Conservation (phyloP, 2,113 vertebrate genomes). For the Orthochromis indermauri region DNA sequence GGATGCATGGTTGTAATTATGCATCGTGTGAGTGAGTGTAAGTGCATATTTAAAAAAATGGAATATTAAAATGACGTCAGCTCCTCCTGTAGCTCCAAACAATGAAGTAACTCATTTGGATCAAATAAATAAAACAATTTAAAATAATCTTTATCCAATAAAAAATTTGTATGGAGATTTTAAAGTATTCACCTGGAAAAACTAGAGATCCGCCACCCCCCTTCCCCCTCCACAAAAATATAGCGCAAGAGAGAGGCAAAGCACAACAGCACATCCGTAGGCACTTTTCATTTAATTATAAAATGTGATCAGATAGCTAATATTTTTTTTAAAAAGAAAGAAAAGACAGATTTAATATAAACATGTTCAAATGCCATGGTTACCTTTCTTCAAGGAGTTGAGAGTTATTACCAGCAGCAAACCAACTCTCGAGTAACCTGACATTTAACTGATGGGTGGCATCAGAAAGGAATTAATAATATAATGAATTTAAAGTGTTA, state of each 20-base stretch:
- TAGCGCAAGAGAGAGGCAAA: accelerated
- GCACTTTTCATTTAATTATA: not conserved
- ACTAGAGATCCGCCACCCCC: not conserved
- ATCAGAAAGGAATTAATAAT: not conserved
- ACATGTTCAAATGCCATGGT: not conserved
- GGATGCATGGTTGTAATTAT: not conserved
- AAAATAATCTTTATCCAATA: not conserved
- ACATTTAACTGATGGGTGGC: not conserved
- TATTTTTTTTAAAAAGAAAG: not conserved
- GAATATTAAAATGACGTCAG: not conserved
- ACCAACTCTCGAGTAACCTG: not conserved
- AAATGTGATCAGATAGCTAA: not conserved
- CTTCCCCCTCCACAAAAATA: not conserved
- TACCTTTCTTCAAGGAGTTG: not conserved
- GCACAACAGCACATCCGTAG: not conserved
- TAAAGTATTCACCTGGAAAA: not conserved
- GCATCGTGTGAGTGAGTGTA: not conserved
- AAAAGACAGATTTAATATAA: not conserved
- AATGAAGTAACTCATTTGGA: accelerated
- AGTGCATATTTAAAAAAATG: not conserved
- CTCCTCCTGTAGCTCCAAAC: not conserved
- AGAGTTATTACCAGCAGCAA: not conserved
- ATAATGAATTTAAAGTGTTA: not conserved
- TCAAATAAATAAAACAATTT: not conserved
- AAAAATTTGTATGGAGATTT: not conserved